Percentiles rank a stretch among this genome's conserved stretches.
Conservation (phyloP, 2,113 vertebrate genomes). For the Pipa parva region DNA sequence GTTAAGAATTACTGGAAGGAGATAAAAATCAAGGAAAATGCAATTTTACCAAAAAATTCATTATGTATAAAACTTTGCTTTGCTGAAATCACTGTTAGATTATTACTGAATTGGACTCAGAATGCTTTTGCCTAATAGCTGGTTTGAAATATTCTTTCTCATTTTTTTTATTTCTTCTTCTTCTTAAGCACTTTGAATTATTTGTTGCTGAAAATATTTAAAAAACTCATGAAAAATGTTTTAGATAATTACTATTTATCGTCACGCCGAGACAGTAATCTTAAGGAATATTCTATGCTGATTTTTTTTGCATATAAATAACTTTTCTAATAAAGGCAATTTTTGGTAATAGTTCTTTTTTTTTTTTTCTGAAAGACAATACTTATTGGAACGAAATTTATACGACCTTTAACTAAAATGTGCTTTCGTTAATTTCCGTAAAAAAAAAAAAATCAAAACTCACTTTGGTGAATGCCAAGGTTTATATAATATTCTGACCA, state of each 20-base stretch:
- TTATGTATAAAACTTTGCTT: neutral
- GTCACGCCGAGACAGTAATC: neutral
- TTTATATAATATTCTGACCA: no score
- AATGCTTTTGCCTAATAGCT: neutral
- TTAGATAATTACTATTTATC: neutral
- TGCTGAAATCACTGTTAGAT: neutral
- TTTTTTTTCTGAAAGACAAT: no score
- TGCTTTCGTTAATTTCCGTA: no score
- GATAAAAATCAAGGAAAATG: neutral
- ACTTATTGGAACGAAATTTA: no score
- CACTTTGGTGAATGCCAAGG: no score
- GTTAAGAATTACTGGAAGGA: neutral
- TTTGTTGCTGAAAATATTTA: neutral
- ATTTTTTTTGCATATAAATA: neutral
- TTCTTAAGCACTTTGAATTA: neutral
- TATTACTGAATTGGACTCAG: neutral
- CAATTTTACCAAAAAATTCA: neutral
- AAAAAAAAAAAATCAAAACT: no score
- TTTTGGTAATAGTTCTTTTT: neutral
- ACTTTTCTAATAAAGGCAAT: neutral
- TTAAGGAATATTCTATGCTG: neutral
- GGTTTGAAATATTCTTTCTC: neutral
- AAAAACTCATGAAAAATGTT: neutral
- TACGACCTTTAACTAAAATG: no score
- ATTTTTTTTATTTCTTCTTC: no score